These are phyloP conservation scores for Aphelinus atriplicis DNA, from an alignment of 1,140 invertebrate species.

Conservation along the genomic window DNA sequence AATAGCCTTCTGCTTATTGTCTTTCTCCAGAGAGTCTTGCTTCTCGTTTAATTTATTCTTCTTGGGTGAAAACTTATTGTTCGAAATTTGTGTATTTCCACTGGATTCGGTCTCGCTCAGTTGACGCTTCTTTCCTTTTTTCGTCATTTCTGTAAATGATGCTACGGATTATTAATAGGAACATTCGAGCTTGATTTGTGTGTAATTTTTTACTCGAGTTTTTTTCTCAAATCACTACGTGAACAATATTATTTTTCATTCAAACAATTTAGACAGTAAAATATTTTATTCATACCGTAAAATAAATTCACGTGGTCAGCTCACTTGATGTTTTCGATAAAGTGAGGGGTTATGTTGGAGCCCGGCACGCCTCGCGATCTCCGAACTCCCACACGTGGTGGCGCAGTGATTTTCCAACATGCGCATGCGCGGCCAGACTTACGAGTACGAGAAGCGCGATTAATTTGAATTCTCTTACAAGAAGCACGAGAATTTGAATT, in stretches of 20 bases:
- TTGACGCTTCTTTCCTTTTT: slow-evolving; percentile 43
- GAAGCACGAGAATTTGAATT: too few relatives aligned
- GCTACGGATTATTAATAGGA: not conserved
- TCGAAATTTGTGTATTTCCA: not conserved
- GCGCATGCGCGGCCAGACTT: too few relatives aligned
- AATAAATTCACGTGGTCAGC: slow-evolving; percentile 27
- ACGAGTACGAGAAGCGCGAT: too few relatives aligned
- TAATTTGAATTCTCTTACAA: too few relatives aligned
- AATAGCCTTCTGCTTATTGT: slow-evolving; percentile 2
- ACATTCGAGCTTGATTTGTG: not conserved
- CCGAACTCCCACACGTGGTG: too few relatives aligned
- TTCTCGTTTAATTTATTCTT: not conserved
- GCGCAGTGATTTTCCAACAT: too few relatives aligned
- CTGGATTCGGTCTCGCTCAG: slow-evolving; percentile 1
- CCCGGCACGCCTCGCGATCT: too few relatives aligned
- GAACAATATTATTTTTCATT: slow-evolving; percentile 4
- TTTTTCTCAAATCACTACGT: not conserved
- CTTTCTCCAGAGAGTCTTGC: not conserved
- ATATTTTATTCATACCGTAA: not conserved
- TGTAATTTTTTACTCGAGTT: not conserved
- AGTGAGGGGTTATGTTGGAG: too few relatives aligned
- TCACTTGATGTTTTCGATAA: not conserved
- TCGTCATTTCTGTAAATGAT: slow-evolving; percentile 25
- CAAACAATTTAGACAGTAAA: not conserved
- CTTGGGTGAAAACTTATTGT: slow-evolving; percentile 2